These are phyloP conservation scores for Hirtodrosophila confusa DNA, from an alignment of 2,888 invertebrate species.

Conservation along the genomic window DNA sequence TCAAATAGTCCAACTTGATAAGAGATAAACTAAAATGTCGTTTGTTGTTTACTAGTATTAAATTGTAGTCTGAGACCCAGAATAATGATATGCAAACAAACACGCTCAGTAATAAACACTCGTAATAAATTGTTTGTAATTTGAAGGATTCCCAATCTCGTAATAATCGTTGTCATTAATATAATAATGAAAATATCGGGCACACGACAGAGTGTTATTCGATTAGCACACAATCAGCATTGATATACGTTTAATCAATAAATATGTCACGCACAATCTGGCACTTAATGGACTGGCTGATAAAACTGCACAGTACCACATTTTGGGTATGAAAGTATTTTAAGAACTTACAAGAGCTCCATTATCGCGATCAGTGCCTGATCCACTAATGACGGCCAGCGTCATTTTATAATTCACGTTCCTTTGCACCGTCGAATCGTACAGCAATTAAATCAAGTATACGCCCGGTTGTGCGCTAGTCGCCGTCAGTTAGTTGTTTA, in stretches of 20 bases:
- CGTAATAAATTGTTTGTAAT: not conserved
- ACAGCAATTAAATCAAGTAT: constrained; percentile 52
- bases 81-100: constrained; percentile 25
- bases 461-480: constrained; percentile 39
- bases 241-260: constrained; percentile 27
- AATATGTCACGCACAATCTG: constrained; percentile 38
- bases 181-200: constrained; percentile 10
- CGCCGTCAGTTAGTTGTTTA: constrained; percentile 42
- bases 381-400: constrained; percentile 51
- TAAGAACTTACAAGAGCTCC: constrained; percentile 57
- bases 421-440: constrained; percentile 14
- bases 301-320: constrained; percentile 14
- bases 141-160: constrained; percentile 2
- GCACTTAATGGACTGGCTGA: constrained; percentile 18
- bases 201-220: constrained; percentile 15
- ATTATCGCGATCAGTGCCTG: constrained; percentile 42
- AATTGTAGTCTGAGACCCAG: constrained; percentile 17
- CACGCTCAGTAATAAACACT: not conserved
- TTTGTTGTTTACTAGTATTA: constrained; percentile 34
- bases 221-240: constrained; percentile 28
- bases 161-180: constrained; percentile 12
- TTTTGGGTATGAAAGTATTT: constrained; percentile 5
- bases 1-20: constrained; percentile 44
- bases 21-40: constrained; percentile 33
- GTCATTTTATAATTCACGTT: constrained; percentile 37